Evolutionary conservation across 2,113 vertebrate genomes (phyloP), one percentile per base, ranked within the genome.

Genomic region (Leucopsar rothschildi): DNA sequence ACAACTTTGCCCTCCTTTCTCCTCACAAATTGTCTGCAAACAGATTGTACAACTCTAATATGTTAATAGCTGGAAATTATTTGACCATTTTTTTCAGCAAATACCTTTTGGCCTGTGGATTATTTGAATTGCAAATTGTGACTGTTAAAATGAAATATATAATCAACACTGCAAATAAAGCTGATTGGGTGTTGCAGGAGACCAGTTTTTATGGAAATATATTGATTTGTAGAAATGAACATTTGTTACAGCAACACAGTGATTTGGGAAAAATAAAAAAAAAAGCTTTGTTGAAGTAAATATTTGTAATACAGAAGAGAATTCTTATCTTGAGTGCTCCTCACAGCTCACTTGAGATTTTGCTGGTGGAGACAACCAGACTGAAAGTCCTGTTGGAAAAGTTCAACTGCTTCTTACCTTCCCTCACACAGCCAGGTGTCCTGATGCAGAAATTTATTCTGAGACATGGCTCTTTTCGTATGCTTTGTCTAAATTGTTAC

Each of bases 21-120:
- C 40, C 57, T 92, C 73, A 24, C 57, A 87, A 87, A 95, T 95
- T 91, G 56, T 95, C 93, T 87, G 86, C 84, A 95, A 94, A 91
- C 88, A 95, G 57, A 95, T 93, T 84, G 77, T 75, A 21, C 35
- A 37, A 33, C 65, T 92, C 65, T 93, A 92, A 89, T 79, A 82
- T 56, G 45, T 53, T 92, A 95, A 95, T 85, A 47, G 60, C 33
- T 91, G 86, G 53, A 81, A 87, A 96, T 93, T 78, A 93, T 92
- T 95, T 92, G 27, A 92, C 81, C 35, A 13, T 63, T 86, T 93
- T 87, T 92, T 85, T 63, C 42, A 75, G 86, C 56, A 93, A 93
- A 88, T 93, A 86, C 73, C 76, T 92, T 91, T 93, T 92, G 91
- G 77, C 89, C 95, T 84, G 49, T 29, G 69, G 69, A 56, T 84